Percentiles rank a stretch among this genome's conserved stretches.
Evolutionary conservation across 2,888 invertebrate species (phyloP).

Genomic region (Heliconius cydno): DNA sequence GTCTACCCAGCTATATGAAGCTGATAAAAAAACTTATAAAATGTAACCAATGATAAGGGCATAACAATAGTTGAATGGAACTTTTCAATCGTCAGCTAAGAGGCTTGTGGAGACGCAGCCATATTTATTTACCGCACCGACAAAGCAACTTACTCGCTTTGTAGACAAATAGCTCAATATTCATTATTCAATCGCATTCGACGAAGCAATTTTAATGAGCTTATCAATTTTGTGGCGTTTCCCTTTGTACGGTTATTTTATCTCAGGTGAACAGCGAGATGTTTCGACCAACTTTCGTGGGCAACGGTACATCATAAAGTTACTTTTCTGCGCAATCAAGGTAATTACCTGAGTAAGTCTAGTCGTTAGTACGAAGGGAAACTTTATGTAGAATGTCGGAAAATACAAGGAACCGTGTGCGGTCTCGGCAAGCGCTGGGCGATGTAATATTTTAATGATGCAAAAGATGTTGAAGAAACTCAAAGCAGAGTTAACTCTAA

Average conservation of each 20-base stretch:
- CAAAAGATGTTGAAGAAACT: constrained; percentile 46
- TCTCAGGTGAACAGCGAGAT: constrained; percentile 26
- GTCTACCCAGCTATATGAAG: too few relatives aligned
- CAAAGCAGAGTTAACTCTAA: constrained; percentile 37
- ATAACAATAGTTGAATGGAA: constrained; percentile 64
- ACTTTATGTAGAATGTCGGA: constrained; percentile 46
- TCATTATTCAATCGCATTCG: constrained; percentile 71
- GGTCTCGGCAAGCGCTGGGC: constrained; percentile 45
- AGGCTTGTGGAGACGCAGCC: constrained; percentile 70
- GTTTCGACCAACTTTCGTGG: constrained; percentile 37
- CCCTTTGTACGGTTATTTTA: constrained; percentile 34
- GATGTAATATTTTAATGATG: constrained; percentile 48
- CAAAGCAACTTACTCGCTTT: constrained; percentile 58
- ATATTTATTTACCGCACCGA: constrained; percentile 73
- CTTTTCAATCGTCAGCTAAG: constrained; percentile 78
- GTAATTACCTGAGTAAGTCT: constrained; percentile 47
- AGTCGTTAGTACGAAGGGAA: constrained; percentile 46
- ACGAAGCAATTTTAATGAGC: constrained; percentile 40
- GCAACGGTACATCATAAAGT: constrained; percentile 39
- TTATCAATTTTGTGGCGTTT: constrained; percentile 41
- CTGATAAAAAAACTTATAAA: background rate
- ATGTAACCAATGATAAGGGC: constrained; percentile 35
- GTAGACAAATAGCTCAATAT: constrained; percentile 64
- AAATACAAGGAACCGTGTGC: constrained; percentile 47
- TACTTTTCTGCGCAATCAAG: constrained; percentile 45